Conservation (phyloP, 2,888 invertebrate species). For the Dynastes tityus region DNA sequence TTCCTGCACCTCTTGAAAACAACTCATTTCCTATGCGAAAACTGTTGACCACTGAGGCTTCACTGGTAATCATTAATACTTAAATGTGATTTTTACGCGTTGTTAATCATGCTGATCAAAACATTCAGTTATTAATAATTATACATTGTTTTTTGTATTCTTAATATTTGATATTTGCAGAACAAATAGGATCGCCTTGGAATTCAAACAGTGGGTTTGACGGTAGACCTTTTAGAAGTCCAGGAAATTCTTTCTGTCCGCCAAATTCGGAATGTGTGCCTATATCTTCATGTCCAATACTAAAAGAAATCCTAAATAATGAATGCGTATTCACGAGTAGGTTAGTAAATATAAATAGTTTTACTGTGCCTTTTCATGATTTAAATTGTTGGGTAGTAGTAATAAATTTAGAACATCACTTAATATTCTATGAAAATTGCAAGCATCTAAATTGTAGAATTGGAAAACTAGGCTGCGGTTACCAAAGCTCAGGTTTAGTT, state of each 20-base stretch:
- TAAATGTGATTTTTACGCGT: no score
- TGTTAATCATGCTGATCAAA: no score
- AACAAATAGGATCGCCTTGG: constrained; percentile 45
- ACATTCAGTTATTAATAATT: no score
- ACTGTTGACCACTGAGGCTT: no score
- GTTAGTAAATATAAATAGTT: constrained; percentile 63
- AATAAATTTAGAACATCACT: no score
- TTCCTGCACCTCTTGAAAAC: no score
- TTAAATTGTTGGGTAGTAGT: not conserved
- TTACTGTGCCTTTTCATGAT: not conserved
- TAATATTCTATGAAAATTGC: not conserved
- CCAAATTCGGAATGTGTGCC: constrained; percentile 71
- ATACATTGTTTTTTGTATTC: no score
- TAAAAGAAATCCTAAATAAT: constrained; percentile 74
- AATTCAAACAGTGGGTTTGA: constrained; percentile 28
- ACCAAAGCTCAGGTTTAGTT: constrained; percentile 72
- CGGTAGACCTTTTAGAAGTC: constrained; percentile 18
- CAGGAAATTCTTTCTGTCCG: constrained; percentile 62
- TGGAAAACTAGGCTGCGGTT: constrained; percentile 76
- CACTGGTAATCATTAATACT: no score
- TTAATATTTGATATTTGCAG: constrained; percentile 33
- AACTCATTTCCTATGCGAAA: no score
- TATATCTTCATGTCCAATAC: constrained; percentile 73
- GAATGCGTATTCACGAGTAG: constrained; percentile 76
- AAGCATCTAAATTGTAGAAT: constrained; percentile 66